Conservation (phyloP, 2,888 invertebrate species). For the Caenorhabditis sinica region DNA sequence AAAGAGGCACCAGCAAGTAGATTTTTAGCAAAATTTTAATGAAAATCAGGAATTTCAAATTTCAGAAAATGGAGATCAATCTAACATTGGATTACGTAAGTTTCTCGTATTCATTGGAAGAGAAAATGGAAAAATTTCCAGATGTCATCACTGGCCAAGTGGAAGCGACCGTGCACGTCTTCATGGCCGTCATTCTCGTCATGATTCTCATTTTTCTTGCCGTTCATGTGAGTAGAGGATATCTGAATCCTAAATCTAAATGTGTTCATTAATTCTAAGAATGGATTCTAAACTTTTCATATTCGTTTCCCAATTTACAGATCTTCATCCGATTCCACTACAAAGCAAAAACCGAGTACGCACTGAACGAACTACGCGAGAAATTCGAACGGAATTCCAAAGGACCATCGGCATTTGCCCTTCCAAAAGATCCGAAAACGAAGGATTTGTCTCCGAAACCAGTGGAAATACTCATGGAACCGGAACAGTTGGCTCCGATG, state of each 20-base stretch:
- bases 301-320: conserved; percentile 12
- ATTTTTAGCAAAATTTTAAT: not conserved
- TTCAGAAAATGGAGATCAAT: conserved; percentile 28
- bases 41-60: not conserved
- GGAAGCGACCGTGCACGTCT: conserved; percentile 25
- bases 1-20: not conserved
- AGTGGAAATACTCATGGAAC: conserved; percentile 42
- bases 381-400: conserved; percentile 50
- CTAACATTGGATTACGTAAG: conserved; percentile 39
- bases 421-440: conserved; percentile 28
- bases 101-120: not conserved
- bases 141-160: conserved; percentile 54
- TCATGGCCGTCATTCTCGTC: conserved; percentile 49
- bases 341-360: conserved; percentile 62
- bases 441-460: conserved; percentile 21
- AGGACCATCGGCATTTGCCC: conserved; percentile 48
- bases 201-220: conserved; percentile 53
- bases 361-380: conserved; percentile 49
- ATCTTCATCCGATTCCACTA: conserved; percentile 60
- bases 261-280: not conserved
- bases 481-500: conserved; percentile 57
- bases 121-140: not conserved
- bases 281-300: not conserved
- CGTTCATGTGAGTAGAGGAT: conserved; percentile 46
- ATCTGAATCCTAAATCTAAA: no score